Conservation (phyloP, 2,888 invertebrate species). For the Orthosia gothica region DNA sequence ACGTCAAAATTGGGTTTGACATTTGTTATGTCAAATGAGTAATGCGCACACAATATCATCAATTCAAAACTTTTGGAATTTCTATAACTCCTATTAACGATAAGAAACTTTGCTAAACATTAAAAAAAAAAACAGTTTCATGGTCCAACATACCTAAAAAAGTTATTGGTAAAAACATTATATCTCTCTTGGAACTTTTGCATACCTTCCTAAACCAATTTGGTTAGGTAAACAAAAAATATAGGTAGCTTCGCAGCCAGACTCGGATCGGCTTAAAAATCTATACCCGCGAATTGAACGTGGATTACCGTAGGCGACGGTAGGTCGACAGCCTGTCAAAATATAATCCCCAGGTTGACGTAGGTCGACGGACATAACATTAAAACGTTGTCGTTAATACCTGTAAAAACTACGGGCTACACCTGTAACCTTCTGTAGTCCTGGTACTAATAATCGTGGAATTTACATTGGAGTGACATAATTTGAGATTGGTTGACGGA, state of each 20-base stretch:
- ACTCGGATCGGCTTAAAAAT: constrained; percentile 56
- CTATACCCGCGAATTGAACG: constrained; percentile 56
- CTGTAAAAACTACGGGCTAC: constrained; percentile 63
- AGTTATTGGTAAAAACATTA: too few species aligned
- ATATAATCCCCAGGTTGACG: constrained; percentile 63
- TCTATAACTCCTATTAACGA: too few species aligned
- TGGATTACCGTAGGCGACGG: constrained; percentile 56
- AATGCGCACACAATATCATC: too few species aligned
- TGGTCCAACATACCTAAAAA: too few species aligned
- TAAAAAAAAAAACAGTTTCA: too few species aligned
- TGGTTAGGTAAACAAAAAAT: background rate
- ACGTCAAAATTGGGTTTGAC: too few species aligned
- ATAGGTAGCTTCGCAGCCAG: background rate
- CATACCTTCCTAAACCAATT: background rate
- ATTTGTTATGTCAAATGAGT: too few species aligned
- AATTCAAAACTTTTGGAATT: too few species aligned
- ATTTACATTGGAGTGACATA: constrained; percentile 40
- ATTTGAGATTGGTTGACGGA: constrained; percentile 4
- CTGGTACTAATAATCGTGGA: constrained; percentile 32
- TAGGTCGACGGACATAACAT: constrained; percentile 56
- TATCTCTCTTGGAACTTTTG: background rate
- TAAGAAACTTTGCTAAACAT: too few species aligned
- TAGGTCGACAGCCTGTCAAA: constrained; percentile 67
- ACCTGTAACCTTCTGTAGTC: constrained; percentile 55
- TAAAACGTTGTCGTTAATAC: constrained; percentile 61